Percentiles rank a stretch among this genome's conserved stretches.
These are phyloP conservation scores for Agrilus cyanescens DNA, from an alignment of 2,888 invertebrate species.

Conservation along the genomic window DNA sequence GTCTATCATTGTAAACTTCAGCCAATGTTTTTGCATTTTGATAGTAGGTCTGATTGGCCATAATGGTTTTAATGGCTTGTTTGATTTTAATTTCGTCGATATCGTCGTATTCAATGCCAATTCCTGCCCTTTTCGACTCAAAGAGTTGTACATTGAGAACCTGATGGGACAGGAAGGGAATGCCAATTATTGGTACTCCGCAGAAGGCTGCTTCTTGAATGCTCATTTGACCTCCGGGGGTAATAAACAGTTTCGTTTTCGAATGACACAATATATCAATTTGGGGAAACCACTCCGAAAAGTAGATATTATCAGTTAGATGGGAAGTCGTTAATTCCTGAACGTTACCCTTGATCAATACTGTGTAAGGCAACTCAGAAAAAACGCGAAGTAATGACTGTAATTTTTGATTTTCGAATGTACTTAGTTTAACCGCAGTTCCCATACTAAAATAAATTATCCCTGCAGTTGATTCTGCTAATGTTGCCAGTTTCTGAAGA, in stretches of 20 bases:
- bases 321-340: slow-evolving; percentile 2
- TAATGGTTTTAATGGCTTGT: slow-evolving; percentile 5
- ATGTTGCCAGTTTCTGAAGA: slow-evolving; percentile 34
- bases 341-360: slow-evolving; percentile 20
- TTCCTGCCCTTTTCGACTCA: slow-evolving; percentile 18
- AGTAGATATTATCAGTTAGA: slow-evolving; percentile 5
- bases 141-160: slow-evolving; percentile 20
- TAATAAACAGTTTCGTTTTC: slow-evolving; percentile 45
- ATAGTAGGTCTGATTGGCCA: slow-evolving; percentile 9
- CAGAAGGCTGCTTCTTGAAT: slow-evolving; percentile 47
- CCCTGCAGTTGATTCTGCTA: slow-evolving; percentile 26
- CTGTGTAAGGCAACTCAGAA: slow-evolving; percentile 16
- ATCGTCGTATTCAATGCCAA: slow-evolving; percentile 9
- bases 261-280: slow-evolving; percentile 30
- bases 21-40: slow-evolving; percentile 10
- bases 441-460: slow-evolving; percentile 24
- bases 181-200: slow-evolving; percentile 43
- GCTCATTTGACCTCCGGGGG: slow-evolving; percentile 50
- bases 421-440: slow-evolving; percentile 14
- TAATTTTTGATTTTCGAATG: slow-evolving; percentile 10
- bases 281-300: slow-evolving; percentile 10
- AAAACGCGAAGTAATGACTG: slow-evolving; percentile 17
- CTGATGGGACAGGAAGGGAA: slow-evolving; percentile 42
- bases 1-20: slow-evolving; percentile 13
- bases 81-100: slow-evolving; percentile 3